phyloP scores from a whole-genome alignment of 2,888 invertebrate species.

The Nebria brevicollis region DNA sequence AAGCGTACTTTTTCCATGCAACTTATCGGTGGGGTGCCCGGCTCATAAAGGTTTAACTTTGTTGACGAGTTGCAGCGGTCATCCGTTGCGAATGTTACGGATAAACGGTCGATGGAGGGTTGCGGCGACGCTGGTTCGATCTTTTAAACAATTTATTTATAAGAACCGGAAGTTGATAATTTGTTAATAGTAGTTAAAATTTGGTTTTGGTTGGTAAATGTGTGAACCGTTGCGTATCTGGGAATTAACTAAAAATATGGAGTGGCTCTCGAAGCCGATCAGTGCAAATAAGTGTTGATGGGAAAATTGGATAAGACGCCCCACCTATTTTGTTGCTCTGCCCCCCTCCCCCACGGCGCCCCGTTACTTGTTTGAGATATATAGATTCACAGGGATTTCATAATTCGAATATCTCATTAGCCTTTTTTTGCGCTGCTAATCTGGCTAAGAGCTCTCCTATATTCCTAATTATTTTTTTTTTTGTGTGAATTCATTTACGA shows the following conservation, averaged over 20 bases:
- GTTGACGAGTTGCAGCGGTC: slow-evolving; percentile 62
- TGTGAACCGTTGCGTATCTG: neutral
- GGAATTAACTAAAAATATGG: neutral
- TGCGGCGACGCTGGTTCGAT: slow-evolving; percentile 74
- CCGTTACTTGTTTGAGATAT: neutral
- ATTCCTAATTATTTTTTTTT: neutral
- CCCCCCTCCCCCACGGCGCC: neutral
- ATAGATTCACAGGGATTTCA: slow-evolving; percentile 3
- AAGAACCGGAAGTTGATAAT: too few relatives aligned
- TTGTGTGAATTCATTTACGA: neutral
- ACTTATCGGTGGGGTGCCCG: slow-evolving; percentile 30
- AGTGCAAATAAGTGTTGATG: slow-evolving; percentile 14
- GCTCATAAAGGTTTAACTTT: slow-evolving; percentile 48
- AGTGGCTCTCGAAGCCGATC: slow-evolving; percentile 13
- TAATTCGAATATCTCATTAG: slow-evolving; percentile 6
- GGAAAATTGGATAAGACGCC: slow-evolving; percentile 13
- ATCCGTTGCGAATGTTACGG: slow-evolving; percentile 76
- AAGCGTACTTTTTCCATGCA: slow-evolving; percentile 57
- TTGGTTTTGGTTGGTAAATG: neutral
- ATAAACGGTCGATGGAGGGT: slow-evolving; percentile 75
- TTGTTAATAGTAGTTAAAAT: too few relatives aligned
- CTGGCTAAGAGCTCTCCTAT: slow-evolving; percentile 5
- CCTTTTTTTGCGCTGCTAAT: slow-evolving; percentile 9
- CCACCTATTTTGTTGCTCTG: neutral
- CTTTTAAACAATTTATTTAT: slow-evolving; percentile 49